Conservation (phyloP, 1,140 invertebrate species). For the Parasteatoda tepidariorum region DNA sequence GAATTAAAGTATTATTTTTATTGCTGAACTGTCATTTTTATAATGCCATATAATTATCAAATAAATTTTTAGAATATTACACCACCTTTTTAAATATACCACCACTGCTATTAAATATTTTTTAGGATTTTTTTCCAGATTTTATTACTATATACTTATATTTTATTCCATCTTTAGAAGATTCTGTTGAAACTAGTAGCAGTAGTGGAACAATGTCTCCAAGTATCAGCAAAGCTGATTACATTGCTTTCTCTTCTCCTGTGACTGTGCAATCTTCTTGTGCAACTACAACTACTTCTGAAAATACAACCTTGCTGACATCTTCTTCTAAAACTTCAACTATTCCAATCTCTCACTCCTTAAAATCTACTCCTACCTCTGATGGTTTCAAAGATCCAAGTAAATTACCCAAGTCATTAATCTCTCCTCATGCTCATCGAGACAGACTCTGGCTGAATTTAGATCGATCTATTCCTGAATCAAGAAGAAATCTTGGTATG, state of each 20-base stretch:
- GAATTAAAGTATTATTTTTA: too few species aligned
- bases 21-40: too few species aligned
- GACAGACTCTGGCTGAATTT: slow-evolving; percentile 53
- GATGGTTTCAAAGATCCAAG: slow-evolving; percentile 29
- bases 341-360: not conserved
- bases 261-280: slow-evolving; percentile 19
- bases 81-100: too few species aligned
- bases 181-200: slow-evolving; percentile 62
- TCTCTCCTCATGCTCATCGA: slow-evolving; percentile 27
- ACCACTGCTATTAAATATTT: too few species aligned
- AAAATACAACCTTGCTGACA: not conserved
- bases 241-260: slow-evolving; percentile 46
- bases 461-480: slow-evolving; percentile 42
- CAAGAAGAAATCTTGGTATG: slow-evolving; percentile 24
- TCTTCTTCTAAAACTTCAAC: not conserved
- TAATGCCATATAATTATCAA: too few species aligned
- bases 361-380: not conserved
- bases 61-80: too few species aligned
- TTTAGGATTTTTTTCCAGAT: too few species aligned
- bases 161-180: slow-evolving; percentile 39
- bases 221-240: slow-evolving; percentile 51
- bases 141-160: too few species aligned
- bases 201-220: slow-evolving; percentile 61
- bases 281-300: not conserved
- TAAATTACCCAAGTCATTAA: not conserved